Base-by-base conservation (phyloP, 2,113 vertebrate genomes). In the Strix aluco region DNA sequence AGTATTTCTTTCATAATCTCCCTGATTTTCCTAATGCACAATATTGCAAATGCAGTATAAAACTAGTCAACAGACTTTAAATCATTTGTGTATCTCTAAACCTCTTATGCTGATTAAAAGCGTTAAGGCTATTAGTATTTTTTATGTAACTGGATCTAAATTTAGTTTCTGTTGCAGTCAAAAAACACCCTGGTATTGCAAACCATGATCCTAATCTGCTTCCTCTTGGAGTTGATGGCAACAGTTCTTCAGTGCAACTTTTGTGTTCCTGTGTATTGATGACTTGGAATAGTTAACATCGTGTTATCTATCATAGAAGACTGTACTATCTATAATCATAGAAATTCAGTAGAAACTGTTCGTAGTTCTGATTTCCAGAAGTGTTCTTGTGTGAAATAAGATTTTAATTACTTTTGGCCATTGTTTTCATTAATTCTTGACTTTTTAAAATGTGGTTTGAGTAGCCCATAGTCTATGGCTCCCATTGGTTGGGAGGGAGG, bases 71-170 rank as follows among this genome's bases (percentile, higher is more conserved):
- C 94, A 96, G 96, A 93, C 93, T 94, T 94, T 78, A 96, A 96
- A 96, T 97, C 93, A 96, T 96, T 97, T 96, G 94, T 95, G 54
- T 92, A 88, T 96, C 97, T 96, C 75, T 97, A 97, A 97, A 96
- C 97, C 97, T 97, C 97, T 97, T 97, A 96, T 23, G 61, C 96
- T 97, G 97, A 97, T 97, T 97, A 91, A 96, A 97, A 96, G 94
- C 97, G 94, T 96, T 97, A 96, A 97, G 93, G 86, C 96, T 97
- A 97, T 97, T 97, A 94, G 92, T 96, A 84, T 95, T 96, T 97
- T 97, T 97, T 97, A 97, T 97, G 93, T 97, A 97, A 97, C 97
- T 77, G 25, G 42, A 71, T 96, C 96, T 97, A 97, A 97, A 97
- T 97, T 96, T 97, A 97, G 96, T 92, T 86, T 95, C 86, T 96